Evolutionary conservation across 2,797 vertebrate species (phyloP).

Genomic region (Siniperca obscura): DNA sequence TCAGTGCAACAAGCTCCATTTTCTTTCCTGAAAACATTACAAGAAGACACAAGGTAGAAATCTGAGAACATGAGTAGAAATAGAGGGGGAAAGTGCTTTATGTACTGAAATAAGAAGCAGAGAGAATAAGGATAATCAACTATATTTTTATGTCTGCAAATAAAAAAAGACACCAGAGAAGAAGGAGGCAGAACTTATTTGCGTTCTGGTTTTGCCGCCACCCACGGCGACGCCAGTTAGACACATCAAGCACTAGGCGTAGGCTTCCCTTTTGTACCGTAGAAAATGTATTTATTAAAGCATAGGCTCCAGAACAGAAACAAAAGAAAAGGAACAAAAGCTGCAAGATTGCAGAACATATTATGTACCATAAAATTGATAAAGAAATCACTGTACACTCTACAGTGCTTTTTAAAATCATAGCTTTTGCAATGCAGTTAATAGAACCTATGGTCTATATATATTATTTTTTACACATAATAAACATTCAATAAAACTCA

Average conservation of each 20-base stretch:
- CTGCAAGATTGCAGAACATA: conserved; percentile 86
- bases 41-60: conserved; percentile 4
- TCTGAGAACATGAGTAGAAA: not conserved
- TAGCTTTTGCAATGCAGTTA: conserved; percentile 82
- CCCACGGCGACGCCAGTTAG: conserved; percentile 44
- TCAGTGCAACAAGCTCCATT: conserved; percentile 23
- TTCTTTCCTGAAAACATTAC: conserved; percentile 44
- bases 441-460: conserved; percentile 53
- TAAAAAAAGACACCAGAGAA: conserved; percentile 29
- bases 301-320: conserved; percentile 79
- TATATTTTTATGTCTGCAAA: conserved; percentile 41
- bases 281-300: conserved; percentile 87
- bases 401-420: conserved; percentile 82
- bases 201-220: conserved; percentile 41
- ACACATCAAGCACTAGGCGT: conserved; percentile 71
- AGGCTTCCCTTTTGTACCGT: conserved; percentile 69
- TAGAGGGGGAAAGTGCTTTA: not conserved
- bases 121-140: conserved; percentile 30
- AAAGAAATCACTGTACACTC: conserved; percentile 83
- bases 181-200: conserved; percentile 42
- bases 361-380: conserved; percentile 85
- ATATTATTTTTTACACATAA: conserved; percentile 64
- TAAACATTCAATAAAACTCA: conserved; percentile 67
- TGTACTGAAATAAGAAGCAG: conserved; percentile 30
- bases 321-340: conserved; percentile 63